Evolutionary conservation across 2,888 invertebrate genomes (phyloP), one percentile per base, ranked within the genome.

Genomic region (Tupiocoris notatus): DNA sequence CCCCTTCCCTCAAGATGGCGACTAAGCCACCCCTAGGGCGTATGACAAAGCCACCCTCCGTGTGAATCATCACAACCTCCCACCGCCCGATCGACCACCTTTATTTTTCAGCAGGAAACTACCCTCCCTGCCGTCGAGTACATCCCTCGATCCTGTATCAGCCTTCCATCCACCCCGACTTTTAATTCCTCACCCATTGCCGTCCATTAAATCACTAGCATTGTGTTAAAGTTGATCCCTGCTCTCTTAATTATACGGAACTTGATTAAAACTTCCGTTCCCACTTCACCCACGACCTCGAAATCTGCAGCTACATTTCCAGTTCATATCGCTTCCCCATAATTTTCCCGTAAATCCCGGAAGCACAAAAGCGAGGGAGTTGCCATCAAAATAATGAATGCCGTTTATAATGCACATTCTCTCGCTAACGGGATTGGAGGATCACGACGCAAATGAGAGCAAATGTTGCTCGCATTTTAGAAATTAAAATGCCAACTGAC

Each of bases 41-140:
- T 70, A 70, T 70, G 70, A 70, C 70, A 70, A 70, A 70, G 70
- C 70, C 70, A 70, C 70, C 70, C 70, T 70, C 70, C 70, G 70
- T 70, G 70, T 70, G 70, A 70, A 70, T 70, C 70, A 70, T 70
- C 70, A 70, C 70, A 70, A 70, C 70, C 70, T 58, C 70, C 25
- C 70, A 59, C 22, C 59, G 24, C 22, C 24, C 58, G 61, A 61
- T 70, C 61, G 70, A 57, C 39, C 58, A 57, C 24, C 7, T 39
- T 39, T 39, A 3, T 39, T 39, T 12, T 12, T 7, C 39, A 12
- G 39, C 39, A 39, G 39, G 6, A 39, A 39, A 39, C 39, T 39
- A 39, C 39, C 39, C 39, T 39, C 59, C 70, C 59, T 70, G 22
- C 61, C 61, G 23, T 57, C n/a, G 18, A 22, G 16, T 22, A 6